Percentiles rank a stretch among this genome's conserved stretches.
Evolutionary conservation across 1,140 invertebrate species (phyloP).

Genomic region (Pentalonia nigronervosa): DNA sequence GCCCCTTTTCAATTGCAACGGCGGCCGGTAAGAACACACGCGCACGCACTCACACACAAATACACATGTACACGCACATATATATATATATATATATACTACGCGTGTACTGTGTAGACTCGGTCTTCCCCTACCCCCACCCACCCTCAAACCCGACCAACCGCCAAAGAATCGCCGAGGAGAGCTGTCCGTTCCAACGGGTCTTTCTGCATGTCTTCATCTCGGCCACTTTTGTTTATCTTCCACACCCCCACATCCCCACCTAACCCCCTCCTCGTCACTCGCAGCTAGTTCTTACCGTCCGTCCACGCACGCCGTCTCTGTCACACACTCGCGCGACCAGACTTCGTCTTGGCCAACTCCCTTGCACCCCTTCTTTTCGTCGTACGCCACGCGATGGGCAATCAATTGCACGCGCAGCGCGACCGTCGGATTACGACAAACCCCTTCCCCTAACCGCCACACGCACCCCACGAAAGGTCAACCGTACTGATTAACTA

Average conservation of each 20-base stretch:
- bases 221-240: constrained; percentile 55
- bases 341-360: neutral
- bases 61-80: neutral
- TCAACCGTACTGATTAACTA: constrained; percentile 51
- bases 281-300: neutral
- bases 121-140: neutral
- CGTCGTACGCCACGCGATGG: constrained; percentile 19
- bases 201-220: constrained; percentile 45
- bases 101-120: neutral
- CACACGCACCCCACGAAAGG: neutral
- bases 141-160: neutral
- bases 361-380: neutral
- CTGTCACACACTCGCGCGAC: neutral
- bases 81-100: neutral
- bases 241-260: neutral
- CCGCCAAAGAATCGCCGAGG: neutral
- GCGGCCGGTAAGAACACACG: neutral
- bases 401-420: constrained; percentile 55
- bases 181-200: constrained; percentile 36
- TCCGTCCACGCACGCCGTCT: neutral
- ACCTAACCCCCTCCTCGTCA: neutral
- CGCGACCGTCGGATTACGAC: constrained; percentile 17
- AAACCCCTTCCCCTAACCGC: neutral
- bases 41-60: neutral
- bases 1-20: constrained; percentile 56